Base-by-base conservation (phyloP, 2,113 vertebrate species). In the Calyptomena viridis region DNA sequence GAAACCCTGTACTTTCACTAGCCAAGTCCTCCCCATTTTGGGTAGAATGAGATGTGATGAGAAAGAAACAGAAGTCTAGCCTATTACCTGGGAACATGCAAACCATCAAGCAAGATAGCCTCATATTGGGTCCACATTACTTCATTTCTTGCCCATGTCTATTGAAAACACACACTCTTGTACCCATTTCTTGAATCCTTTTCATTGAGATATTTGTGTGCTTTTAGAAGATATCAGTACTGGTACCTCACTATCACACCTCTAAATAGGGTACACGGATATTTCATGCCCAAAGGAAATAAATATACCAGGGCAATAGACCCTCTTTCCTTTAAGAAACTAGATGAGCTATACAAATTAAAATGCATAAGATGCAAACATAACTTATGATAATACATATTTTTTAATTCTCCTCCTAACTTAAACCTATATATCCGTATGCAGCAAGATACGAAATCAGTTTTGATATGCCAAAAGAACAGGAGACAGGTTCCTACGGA, bases 121-220 rank as follows among this genome's bases (percentile, higher is more conserved):
- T 56, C 18, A 55, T 42, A 49, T 0, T 84, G 5, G 14, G 10
- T 76, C 25, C 77, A 15, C 42, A 64, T 56, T 69, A 69, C 33
- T 68, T 50, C 10, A 89, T 91, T 89, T 46, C 20, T 72, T 83
- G 22, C 15, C 25, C 21, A 11, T 49, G 18, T 44, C 24, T 80
- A 24, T n/a, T 76, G 28, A 77, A 31, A 72, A 84, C 5, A 53
- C 0, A 11, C 0, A 0, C 6, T 58, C 60, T 40, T 74, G 46
- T 49, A 68, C 24, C 14, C 24, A 47, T 64, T 75, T 46, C 15
- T 55, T 42, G 68, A 44, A 9, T 9, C 21, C 14, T 78, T 89
- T 74, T 63, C 30, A 67, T 10, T 67, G 56, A 72, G 16, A 22
- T 47, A 72, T 55, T 27, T 58, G 11, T 46, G 16, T 40, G n/a